A percentile compares a stretch with the other conserved stretches of the same genome.
Conservation (phyloP, 2,888 invertebrate genomes). For the Drosophila ezoana region DNA sequence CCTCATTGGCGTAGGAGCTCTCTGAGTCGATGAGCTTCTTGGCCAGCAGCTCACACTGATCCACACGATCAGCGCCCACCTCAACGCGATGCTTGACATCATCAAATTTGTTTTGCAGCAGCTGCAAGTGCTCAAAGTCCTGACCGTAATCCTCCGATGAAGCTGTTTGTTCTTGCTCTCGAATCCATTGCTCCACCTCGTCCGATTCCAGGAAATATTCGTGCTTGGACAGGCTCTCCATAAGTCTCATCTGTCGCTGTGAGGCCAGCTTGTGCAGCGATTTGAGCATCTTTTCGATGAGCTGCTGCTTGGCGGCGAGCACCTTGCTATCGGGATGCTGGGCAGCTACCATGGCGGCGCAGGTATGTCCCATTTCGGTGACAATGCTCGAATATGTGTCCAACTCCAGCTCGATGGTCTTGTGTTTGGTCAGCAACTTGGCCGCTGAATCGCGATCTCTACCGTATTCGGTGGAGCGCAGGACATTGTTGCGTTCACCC, state of each 20-base stretch:
- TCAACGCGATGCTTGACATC: slow-evolving; percentile 96
- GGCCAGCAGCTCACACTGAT: slow-evolving; percentile 95
- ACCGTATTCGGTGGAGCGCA: slow-evolving; percentile 94
- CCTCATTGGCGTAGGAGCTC: slow-evolving; percentile 93
- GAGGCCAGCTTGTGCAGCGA: slow-evolving; percentile 92
- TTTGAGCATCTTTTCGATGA: slow-evolving; percentile 91
- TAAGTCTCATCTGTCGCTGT: slow-evolving; percentile 92
- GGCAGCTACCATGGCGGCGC: slow-evolving; percentile 91
- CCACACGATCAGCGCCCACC: slow-evolving; percentile 95
- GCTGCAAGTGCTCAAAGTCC: slow-evolving; percentile 95
- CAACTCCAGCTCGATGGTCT: slow-evolving; percentile 95
- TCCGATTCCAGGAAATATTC: slow-evolving; percentile 96
- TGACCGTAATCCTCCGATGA: slow-evolving; percentile 97
- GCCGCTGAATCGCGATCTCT: slow-evolving; percentile 95
- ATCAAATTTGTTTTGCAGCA: slow-evolving; percentile 95
- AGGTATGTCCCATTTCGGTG: slow-evolving; percentile 95
- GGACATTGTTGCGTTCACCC: slow-evolving; percentile 92
- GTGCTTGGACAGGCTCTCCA: slow-evolving; percentile 95
- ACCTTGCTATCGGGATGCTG: slow-evolving; percentile 94
- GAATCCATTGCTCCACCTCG: slow-evolving; percentile 96
- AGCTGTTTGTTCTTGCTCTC: slow-evolving; percentile 94
- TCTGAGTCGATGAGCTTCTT: slow-evolving; percentile 94
- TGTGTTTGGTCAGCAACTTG: slow-evolving; percentile 96
- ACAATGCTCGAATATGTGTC: slow-evolving; percentile 97
- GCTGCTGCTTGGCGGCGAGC: slow-evolving; percentile 91